Evolutionary conservation across 2,888 invertebrate genomes (phyloP).

Genomic region (Drosophila peninsularis): DNA sequence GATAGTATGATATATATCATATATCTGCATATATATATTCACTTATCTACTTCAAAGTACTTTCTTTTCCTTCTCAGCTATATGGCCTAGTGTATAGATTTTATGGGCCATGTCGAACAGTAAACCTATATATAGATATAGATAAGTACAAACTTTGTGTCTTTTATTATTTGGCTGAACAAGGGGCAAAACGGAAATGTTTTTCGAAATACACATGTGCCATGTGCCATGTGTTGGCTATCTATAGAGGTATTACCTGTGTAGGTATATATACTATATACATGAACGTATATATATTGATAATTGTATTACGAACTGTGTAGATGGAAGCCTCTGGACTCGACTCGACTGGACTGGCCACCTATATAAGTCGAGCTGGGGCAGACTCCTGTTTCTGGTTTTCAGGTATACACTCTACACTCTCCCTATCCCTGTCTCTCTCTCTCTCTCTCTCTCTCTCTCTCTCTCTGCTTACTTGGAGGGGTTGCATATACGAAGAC

Average conservation of each 20-base stretch:
- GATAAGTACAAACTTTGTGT: conserved; percentile 7
- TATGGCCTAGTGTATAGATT: neutral
- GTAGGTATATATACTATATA: conserved; percentile 14
- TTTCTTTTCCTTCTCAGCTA: neutral
- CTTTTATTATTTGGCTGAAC: conserved; percentile 38
- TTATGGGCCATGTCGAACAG: neutral
- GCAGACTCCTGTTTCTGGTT: conserved; percentile 11
- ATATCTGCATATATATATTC: too few species aligned
- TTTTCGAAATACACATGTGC: conserved; percentile 26
- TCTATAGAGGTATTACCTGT: conserved; percentile 10
- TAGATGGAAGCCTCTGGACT: neutral
- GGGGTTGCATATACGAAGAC: conserved; percentile 27
- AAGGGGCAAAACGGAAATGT: conserved; percentile 20
- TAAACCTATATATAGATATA: neutral
- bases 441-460: neutral
- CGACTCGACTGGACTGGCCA: neutral
- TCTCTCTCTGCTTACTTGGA: conserved; percentile 12
- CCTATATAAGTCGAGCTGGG: neutral
- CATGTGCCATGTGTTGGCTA: conserved; percentile 34
- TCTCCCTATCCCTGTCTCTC: neutral
- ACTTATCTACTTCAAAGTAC: neutral
- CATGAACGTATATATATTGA: conserved; percentile 31
- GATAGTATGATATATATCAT: too few species aligned
- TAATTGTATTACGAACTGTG: conserved; percentile 38
- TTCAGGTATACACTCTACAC: neutral